phyloP scores from a whole-genome alignment of 2,888 invertebrate genomes.

The Subacronicta megacephala region DNA sequence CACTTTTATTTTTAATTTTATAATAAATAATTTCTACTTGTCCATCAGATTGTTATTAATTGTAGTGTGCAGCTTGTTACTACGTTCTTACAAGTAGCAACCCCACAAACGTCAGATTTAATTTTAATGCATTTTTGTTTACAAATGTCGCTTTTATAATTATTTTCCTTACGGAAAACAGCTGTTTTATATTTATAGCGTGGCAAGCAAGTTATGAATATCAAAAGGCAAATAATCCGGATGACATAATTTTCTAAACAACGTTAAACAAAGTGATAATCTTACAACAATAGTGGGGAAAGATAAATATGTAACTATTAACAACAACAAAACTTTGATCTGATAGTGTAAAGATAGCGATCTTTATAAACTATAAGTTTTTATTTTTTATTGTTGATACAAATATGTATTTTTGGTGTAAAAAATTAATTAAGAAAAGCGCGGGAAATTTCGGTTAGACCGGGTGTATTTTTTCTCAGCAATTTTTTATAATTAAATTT shows the following conservation, averaged over 20 bases:
- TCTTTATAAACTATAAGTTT: conserved; percentile 37
- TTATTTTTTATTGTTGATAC: not conserved
- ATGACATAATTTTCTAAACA: conserved; percentile 1
- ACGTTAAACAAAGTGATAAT: conserved; percentile 7
- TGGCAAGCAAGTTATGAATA: not conserved
- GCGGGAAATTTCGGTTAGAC: too few relatives aligned
- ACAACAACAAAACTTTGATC: conserved; percentile 3
- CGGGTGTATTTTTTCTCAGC: too few relatives aligned
- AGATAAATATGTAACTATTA: conserved; percentile 38
- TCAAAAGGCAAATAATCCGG: not conserved
- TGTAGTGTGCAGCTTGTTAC: too few relatives aligned
- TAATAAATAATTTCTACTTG: too few relatives aligned
- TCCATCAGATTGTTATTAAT: too few relatives aligned
- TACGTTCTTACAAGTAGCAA: too few relatives aligned
- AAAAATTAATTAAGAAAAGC: too few relatives aligned
- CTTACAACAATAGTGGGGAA: conserved; percentile 5
- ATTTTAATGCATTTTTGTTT: conserved; percentile 7
- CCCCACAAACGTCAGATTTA: conserved; percentile 28
- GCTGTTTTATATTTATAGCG: not conserved
- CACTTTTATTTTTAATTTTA: too few relatives aligned
- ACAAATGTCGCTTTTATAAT: conserved; percentile 12
- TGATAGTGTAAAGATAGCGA: conserved; percentile 30
- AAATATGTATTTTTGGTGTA: not conserved
- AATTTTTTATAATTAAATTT: too few relatives aligned
- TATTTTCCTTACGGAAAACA: not conserved